Evolutionary conservation across 2,113 vertebrate genomes (phyloP).

Genomic region (Vulpes vulpes): DNA sequence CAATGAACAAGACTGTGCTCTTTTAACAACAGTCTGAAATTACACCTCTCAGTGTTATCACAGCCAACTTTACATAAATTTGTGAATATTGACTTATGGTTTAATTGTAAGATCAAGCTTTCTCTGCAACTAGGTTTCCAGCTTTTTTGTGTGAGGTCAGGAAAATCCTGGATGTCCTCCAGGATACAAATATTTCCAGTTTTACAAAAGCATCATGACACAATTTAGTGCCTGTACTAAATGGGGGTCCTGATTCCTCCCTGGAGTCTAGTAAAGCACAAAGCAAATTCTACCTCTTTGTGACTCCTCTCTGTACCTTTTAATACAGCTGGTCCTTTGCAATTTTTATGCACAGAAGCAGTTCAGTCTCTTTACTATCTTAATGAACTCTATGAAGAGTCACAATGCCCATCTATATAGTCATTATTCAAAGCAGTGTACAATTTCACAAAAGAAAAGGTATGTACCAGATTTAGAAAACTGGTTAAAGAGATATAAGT

Average conservation of each 20-base stretch:
- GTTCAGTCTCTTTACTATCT: neutral
- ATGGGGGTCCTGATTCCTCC: neutral
- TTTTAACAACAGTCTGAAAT: neutral
- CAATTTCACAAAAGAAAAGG: neutral
- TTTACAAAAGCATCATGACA: slow-evolving; percentile 17
- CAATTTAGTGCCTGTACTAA: neutral
- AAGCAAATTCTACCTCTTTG: slow-evolving; percentile 40
- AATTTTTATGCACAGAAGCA: neutral
- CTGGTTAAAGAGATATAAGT: neutral
- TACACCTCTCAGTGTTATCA: neutral
- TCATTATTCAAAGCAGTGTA: slow-evolving; percentile 1
- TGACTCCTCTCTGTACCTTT: slow-evolving; percentile 3
- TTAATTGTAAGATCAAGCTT: neutral
- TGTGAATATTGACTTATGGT: neutral
- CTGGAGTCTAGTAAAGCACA: slow-evolving; percentile 12
- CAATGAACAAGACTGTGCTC: neutral
- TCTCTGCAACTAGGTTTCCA: neutral
- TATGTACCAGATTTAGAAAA: slow-evolving; percentile 32
- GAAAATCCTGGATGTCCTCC: neutral
- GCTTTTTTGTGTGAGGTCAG: neutral
- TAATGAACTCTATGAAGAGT: slow-evolving; percentile 42
- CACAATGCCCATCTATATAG: neutral
- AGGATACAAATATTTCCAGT: neutral
- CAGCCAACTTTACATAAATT: neutral
- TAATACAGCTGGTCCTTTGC: slow-evolving; percentile 7